A percentile compares a stretch with the other conserved stretches of the same genome.
Conservation (phyloP, 2,888 invertebrate genomes). For the Sarcophaga subvicina region DNA sequence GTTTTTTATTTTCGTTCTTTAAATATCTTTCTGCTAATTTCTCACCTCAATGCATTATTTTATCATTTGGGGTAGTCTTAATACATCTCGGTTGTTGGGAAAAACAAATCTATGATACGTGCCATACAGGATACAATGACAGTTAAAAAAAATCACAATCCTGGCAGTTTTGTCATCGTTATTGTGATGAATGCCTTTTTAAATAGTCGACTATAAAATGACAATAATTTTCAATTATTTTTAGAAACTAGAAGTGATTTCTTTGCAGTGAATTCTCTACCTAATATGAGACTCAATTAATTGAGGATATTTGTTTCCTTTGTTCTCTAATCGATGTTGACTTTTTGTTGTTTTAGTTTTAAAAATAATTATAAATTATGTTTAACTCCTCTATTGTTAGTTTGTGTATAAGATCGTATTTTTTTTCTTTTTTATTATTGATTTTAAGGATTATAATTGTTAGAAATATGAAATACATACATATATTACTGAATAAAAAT, state of each 20-base stretch:
- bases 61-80: constrained; percentile 42
- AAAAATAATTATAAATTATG: not conserved
- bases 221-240: constrained; percentile 52
- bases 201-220: constrained; percentile 67
- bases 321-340: constrained; percentile 12
- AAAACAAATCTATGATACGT: constrained; percentile 35
- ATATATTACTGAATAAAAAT: not conserved
- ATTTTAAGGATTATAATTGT: constrained; percentile 67
- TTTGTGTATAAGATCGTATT: no score
- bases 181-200: constrained; percentile 79
- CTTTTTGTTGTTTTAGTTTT: constrained; percentile 7
- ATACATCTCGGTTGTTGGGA: not conserved
- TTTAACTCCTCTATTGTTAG: no score
- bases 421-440: constrained; percentile 54
- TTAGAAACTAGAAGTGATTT: not conserved
- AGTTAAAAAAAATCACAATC: constrained; percentile 13
- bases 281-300: constrained; percentile 62
- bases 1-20: constrained; percentile 20
- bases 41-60: constrained; percentile 46
- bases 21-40: constrained; percentile 27
- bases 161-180: constrained; percentile 71
- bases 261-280: constrained; percentile 8
- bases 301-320: constrained; percentile 44
- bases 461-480: constrained; percentile 15
- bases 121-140: constrained; percentile 63